These are phyloP conservation scores for Lordiphosa andalusiaca DNA, from an alignment of 2,888 invertebrate species.

Conservation along the genomic window DNA sequence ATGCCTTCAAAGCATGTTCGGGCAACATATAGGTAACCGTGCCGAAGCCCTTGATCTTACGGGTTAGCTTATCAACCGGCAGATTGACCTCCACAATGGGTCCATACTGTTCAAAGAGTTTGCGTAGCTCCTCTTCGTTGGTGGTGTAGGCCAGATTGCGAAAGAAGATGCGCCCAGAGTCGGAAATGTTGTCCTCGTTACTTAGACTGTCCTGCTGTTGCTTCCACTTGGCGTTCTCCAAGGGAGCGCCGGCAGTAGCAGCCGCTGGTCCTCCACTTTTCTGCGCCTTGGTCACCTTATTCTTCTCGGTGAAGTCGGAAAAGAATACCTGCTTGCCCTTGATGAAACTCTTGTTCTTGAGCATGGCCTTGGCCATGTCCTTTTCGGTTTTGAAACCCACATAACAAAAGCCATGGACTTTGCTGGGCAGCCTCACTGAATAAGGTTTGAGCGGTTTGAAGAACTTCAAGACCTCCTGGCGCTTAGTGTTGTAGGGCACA, in stretches of 20 bases:
- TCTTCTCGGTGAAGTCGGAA: constrained; percentile 81
- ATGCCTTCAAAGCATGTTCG: constrained; percentile 96
- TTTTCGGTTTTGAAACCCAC: constrained; percentile 93
- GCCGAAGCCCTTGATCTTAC: constrained; percentile 94
- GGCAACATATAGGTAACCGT: constrained; percentile 95
- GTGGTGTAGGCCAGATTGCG: constrained; percentile 93
- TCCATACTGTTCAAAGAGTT: constrained; percentile 92
- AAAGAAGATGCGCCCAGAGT: constrained; percentile 95
- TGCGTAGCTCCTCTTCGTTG: constrained; percentile 91
- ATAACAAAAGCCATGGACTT: constrained; percentile 91
- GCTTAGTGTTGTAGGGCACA: constrained; percentile 88
- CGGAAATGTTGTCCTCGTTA: constrained; percentile 90
- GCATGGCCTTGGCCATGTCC: constrained; percentile 88
- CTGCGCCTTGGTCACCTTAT: constrained; percentile 76
- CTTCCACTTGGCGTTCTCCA: constrained; percentile 82
- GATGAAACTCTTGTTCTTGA: constrained; percentile 92
- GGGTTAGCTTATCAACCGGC: constrained; percentile 90
- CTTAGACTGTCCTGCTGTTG: constrained; percentile 84
- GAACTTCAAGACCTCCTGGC: constrained; percentile 91
- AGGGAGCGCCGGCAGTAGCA: constrained; percentile 17
- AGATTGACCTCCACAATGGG: constrained; percentile 92
- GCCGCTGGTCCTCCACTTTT: constrained; percentile 26
- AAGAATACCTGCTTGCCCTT: constrained; percentile 85
- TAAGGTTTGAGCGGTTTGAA: constrained; percentile 89
- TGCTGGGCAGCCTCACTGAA: constrained; percentile 89